Evolutionary conservation across 2,888 invertebrate species (phyloP), one percentile per base, ranked within the genome.

Genomic region (Ennomos fuscantarius): DNA sequence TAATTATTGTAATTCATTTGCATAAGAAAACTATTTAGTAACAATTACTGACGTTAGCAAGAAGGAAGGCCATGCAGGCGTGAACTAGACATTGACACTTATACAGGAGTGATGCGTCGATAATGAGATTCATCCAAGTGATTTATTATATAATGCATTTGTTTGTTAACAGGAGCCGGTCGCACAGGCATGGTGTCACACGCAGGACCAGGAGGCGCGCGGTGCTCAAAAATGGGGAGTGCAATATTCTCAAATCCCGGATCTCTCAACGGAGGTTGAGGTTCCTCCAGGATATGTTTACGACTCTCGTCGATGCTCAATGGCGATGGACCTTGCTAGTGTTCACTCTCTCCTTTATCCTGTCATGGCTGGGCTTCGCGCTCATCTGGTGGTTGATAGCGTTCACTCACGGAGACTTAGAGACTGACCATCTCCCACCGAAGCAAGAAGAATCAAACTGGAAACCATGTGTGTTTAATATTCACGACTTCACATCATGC

Each of bases 201-300:
- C 93, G 96, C 46, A 95, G 96, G 78, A 93, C 96, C 50, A 95
- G 97, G 41, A 93, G 96, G 63, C 94, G 99, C 32, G 97, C 98
- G 0, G 96, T 99, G 52, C 95, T 97, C 79, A 99, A 99, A 89
- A 99, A 97, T 92, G 99, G 99, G 45, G 98, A 98, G 79, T 98
- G 98, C 91, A 99, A 99, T 88, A 97, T 99, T 59, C 94, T 97
- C 69, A 98, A 98, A 83, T 97, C 98, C 60, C 93, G 94, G 76
- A 95, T 99, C 78, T 96, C 97, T 45, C 96, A 97, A 70, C 93
- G 96, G 40, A 93, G 96, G 41, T 81, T 97, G 62, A 95, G 96
- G 42, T 97, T 95, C 76, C 93, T 96, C 48, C 95, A 96, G 81
- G 97, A 97, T 82, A 94, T 96, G 74, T 97, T 97, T 87, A 97